Percentiles rank a stretch among this genome's conserved stretches.
These are phyloP conservation scores for Hoplodrina blanda DNA, from an alignment of 2,888 invertebrate species.

Conservation along the genomic window DNA sequence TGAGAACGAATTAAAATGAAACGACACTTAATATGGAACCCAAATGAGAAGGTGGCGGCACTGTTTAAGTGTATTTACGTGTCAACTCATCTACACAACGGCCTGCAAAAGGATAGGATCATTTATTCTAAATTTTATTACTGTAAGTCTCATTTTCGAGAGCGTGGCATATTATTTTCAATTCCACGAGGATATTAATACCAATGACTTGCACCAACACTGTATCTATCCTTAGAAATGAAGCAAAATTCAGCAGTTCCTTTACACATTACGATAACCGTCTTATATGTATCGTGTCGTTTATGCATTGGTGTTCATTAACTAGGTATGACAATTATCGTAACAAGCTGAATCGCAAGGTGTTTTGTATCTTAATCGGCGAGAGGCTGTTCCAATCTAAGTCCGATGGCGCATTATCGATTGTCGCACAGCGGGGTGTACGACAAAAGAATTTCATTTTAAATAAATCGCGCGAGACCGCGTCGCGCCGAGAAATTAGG, in stretches of 20 bases:
- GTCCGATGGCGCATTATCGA: slow-evolving; percentile 84
- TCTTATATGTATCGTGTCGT: slow-evolving; percentile 25
- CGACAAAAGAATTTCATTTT: slow-evolving; percentile 87
- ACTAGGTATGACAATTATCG: slow-evolving; percentile 71
- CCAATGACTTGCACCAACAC: slow-evolving; percentile 5
- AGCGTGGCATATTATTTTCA: slow-evolving; percentile 48
- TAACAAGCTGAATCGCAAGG: slow-evolving; percentile 75
- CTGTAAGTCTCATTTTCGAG: slow-evolving; percentile 45
- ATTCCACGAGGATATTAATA: slow-evolving; percentile 45
- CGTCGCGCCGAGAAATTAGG: slow-evolving; percentile 89
- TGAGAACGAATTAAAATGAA: slow-evolving; percentile 72
- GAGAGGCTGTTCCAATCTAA: slow-evolving; percentile 82
- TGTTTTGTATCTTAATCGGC: slow-evolving; percentile 86
- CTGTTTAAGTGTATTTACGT: slow-evolving; percentile 79
- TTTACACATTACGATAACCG: slow-evolving; percentile 19
- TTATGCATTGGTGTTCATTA: slow-evolving; percentile 68
- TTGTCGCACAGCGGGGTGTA: slow-evolving; percentile 86
- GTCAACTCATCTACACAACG: slow-evolving; percentile 68
- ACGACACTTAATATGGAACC: slow-evolving; percentile 71
- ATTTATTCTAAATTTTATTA: slow-evolving; percentile 68
- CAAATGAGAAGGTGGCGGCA: slow-evolving; percentile 72
- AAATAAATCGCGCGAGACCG: slow-evolving; percentile 89
- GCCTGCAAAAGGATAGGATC: slow-evolving; percentile 67
- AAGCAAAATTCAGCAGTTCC: slow-evolving; percentile 37
- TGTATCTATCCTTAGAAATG: slow-evolving; percentile 17